Base-by-base conservation (phyloP, 1,140 invertebrate genomes). In the Pentalonia nigronervosa region DNA sequence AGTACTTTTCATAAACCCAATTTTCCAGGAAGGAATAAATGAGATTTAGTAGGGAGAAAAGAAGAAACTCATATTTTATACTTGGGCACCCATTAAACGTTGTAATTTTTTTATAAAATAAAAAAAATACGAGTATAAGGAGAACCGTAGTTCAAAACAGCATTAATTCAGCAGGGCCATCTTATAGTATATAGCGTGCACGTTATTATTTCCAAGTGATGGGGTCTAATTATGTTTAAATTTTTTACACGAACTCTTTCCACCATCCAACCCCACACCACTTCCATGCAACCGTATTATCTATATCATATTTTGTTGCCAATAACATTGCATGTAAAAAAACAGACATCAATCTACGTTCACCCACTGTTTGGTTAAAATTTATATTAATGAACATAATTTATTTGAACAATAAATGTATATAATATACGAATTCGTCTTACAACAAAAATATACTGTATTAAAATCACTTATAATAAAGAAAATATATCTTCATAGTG, bases 1-100 rank as follows among this genome's bases (percentile, higher is more conserved):
- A 91, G 67, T 83, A 83, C 90, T 91, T 91, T 91, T 83, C 90
- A 91, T 50, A 91, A 83, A 83, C 67, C 9, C 67, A 83, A 91
- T 91, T 50, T 91, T 25, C 47, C 34, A 50, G 76, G 47, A 91
- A 76, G 8, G 81, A 91, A 91, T 83, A 50, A 91, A 91, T 45
- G 20, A 91, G 47, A 47, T 76, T 76, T 34, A 23, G 30, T 81
- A n/a, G 7, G 45, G 6, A 45, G 45, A 34, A 76, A 81, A 50
- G 11, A 81, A 50, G n/a, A 21, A n/a, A 48, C 21, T 67, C 89
- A 67, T 90, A 90, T 90, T 67, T 90, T 90, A 90, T 90, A 90
- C 89, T 60, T 56, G 56, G 53, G 30, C 45, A 83, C 41, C 76
- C 90, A 91, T 91, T 91, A 91, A 91, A 83, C 60, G 56, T 76